These are phyloP conservation scores for Echinops telfairi DNA, from an alignment of 2,113 vertebrate genomes.

Conservation along the genomic window DNA sequence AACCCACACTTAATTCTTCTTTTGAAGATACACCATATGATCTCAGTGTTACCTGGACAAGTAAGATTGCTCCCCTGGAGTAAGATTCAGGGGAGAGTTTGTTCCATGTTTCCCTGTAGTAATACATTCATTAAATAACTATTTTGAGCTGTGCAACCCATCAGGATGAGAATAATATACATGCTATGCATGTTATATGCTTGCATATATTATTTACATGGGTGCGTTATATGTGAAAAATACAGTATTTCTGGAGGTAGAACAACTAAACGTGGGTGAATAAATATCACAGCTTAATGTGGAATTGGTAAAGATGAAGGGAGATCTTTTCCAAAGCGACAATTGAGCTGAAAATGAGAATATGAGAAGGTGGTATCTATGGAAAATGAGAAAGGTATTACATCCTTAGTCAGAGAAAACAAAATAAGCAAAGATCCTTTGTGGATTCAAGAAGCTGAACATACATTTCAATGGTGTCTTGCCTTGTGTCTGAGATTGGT, in stretches of 20 bases:
- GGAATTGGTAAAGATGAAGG: not conserved
- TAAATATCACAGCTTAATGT: not conserved
- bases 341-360: not conserved
- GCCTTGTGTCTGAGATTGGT: not conserved
- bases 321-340: not conserved
- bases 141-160: too few species aligned
- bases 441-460: not conserved
- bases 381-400: not conserved
- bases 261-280: not conserved
- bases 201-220: too few species aligned
- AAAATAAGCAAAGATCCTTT: not conserved
- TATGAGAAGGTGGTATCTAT: not conserved
- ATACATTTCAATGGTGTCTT: not conserved
- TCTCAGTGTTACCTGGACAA: too few species aligned
- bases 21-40: not conserved
- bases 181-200: too few species aligned
- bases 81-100: not conserved
- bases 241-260: not conserved
- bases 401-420: not conserved
- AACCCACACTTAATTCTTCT: not conserved
- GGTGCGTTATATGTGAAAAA: too few species aligned
- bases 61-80: too few species aligned
- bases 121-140: too few species aligned
- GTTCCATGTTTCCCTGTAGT: too few species aligned
- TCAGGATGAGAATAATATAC: too few species aligned